phyloP scores from a whole-genome alignment of 2,888 invertebrate species.

The Callyntrura sp. region DNA sequence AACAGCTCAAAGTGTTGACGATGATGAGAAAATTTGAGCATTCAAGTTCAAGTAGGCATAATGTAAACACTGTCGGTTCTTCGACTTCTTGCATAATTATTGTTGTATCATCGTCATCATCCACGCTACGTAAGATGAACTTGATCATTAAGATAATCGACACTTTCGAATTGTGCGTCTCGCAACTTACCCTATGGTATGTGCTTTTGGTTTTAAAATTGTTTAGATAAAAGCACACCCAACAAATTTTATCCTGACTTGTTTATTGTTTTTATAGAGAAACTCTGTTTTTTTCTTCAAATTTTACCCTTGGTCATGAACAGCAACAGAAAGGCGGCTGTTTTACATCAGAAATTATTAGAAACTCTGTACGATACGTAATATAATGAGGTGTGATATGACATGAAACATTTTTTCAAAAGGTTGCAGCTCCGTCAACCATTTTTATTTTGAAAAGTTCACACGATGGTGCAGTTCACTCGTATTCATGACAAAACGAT shows the following conservation, averaged over 20 bases:
- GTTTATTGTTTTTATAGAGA: neutral
- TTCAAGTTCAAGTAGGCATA: constrained; percentile 28
- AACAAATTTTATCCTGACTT: neutral
- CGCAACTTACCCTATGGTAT: too few relatives aligned
- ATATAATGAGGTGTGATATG: constrained; percentile 22
- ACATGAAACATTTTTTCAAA: constrained; percentile 19
- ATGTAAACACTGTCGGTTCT: constrained; percentile 22
- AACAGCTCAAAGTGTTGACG: constrained; percentile 39
- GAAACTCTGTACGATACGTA: neutral
- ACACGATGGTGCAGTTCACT: constrained; percentile 35
- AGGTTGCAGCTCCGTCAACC: neutral
- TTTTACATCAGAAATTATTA: neutral
- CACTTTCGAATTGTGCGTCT: constrained; percentile 52
- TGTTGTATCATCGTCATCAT: too few relatives aligned
- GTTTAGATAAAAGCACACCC: neutral
- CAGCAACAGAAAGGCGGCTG: neutral
- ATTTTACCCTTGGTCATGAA: neutral
- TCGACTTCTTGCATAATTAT: constrained; percentile 50
- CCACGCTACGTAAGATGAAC: constrained; percentile 33
- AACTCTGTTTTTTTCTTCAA: neutral
- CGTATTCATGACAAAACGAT: neutral
- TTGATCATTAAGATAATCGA: constrained; percentile 55
- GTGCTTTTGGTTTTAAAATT: too few relatives aligned
- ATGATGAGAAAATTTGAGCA: constrained; percentile 47
- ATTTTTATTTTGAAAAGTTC: too few relatives aligned